These are phyloP conservation scores for Entomobrya multifasciata DNA, from an alignment of 2,888 invertebrate genomes.

Conservation along the genomic window DNA sequence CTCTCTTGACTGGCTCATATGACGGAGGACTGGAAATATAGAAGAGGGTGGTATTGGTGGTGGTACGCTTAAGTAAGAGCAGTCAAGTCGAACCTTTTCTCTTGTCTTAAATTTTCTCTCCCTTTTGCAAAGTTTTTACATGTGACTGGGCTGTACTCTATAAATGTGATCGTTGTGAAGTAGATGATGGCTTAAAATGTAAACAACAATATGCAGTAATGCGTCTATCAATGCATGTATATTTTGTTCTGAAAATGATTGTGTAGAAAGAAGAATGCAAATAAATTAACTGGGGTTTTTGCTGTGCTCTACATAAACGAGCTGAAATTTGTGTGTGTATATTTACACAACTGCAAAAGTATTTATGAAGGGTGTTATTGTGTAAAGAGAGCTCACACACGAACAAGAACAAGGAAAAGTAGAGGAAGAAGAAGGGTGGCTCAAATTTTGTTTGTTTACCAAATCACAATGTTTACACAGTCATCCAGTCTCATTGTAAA, in stretches of 20 bases:
- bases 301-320: background rate
- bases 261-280: too few species aligned
- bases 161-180: too few species aligned
- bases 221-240: too few species aligned
- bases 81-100: too few species aligned
- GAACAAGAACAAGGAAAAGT: background rate
- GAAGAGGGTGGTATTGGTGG: too few species aligned
- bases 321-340: background rate
- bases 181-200: too few species aligned
- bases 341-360: background rate
- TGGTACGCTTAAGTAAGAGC: too few species aligned
- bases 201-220: too few species aligned
- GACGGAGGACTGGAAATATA: background rate
- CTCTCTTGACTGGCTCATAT: slow-evolving; percentile 26
- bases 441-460: slow-evolving; percentile 37
- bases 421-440: background rate
- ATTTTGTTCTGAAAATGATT: too few species aligned
- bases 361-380: slow-evolving; percentile 29
- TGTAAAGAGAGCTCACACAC: slow-evolving; percentile 38
- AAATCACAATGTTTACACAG: slow-evolving; percentile 69
- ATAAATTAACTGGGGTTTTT: background rate
- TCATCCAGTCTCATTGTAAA: slow-evolving; percentile 70
- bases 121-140: too few species aligned
- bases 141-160: too few species aligned
- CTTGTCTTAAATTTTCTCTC: too few species aligned